These are phyloP conservation scores for Platycnemis pennipes DNA, from an alignment of 2,888 invertebrate genomes.

Conservation along the genomic window DNA sequence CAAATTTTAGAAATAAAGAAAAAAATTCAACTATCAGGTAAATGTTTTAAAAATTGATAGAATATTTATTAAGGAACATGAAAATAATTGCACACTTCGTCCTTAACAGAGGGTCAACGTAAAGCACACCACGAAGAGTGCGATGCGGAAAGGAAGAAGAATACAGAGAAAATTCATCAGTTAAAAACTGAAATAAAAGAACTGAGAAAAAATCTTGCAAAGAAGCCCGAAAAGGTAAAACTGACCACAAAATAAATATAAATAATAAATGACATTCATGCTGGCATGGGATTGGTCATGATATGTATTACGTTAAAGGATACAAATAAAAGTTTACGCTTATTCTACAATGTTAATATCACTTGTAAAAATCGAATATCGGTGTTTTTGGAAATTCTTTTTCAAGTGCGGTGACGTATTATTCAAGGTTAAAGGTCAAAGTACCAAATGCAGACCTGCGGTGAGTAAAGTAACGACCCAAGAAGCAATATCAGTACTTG, in stretches of 20 bases:
- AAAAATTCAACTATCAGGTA: constrained; percentile 91
- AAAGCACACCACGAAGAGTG: constrained; percentile 91
- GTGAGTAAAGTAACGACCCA: constrained; percentile 79
- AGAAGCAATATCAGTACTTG: constrained; percentile 82
- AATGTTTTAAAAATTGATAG: constrained; percentile 72
- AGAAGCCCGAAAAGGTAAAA: constrained; percentile 75
- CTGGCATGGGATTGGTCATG: too few relatives aligned
- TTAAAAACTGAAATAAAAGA: constrained; percentile 88
- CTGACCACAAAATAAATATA: background rate
- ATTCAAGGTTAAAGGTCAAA: constrained; percentile 44
- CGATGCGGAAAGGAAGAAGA: constrained; percentile 87
- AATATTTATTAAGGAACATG: background rate
- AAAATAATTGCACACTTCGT: background rate
- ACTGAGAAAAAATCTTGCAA: constrained; percentile 82
- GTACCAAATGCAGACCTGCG: background rate
- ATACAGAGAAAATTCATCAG: constrained; percentile 85
- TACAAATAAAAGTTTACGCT: too few relatives aligned
- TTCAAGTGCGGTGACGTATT: constrained; percentile 44
- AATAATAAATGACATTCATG: too few relatives aligned
- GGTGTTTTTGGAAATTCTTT: background rate
- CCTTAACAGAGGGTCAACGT: constrained; percentile 88
- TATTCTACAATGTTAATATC: background rate
- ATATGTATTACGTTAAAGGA: too few relatives aligned
- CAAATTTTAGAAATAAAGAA: constrained; percentile 93
- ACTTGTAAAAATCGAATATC: background rate